Conservation (phyloP, 2,113 vertebrate species). For the Eubucco bourcierii region DNA sequence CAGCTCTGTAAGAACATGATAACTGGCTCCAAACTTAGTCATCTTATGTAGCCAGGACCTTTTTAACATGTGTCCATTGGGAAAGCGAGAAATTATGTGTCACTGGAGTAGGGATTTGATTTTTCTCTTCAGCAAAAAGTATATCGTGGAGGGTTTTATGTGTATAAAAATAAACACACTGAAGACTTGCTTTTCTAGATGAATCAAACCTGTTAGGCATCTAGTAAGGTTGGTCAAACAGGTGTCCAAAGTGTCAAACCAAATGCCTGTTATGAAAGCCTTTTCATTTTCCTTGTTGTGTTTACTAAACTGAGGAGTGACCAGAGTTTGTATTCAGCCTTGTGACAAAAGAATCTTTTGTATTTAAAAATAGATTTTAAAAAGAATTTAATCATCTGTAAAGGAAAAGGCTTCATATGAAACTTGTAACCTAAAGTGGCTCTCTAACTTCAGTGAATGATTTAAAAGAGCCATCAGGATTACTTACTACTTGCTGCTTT, state of each 20-base stretch:
- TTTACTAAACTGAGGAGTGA: neutral
- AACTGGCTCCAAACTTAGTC: neutral
- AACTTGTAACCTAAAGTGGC: neutral
- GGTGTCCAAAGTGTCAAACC: neutral
- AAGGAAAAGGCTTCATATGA: neutral
- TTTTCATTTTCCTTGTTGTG: neutral
- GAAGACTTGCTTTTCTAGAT: neutral
- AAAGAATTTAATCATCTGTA: neutral
- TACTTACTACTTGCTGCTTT: neutral
- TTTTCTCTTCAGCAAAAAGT: neutral
- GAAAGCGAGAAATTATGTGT: neutral
- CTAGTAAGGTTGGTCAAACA: neutral
- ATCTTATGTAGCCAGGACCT: neutral
- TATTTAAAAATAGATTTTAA: neutral
- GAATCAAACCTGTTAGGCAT: neutral
- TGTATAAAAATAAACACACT: neutral
- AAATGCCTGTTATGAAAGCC: accelerated
- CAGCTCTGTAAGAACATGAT: neutral
- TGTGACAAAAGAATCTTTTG: neutral
- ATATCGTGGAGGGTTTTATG: neutral
- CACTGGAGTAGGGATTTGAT: neutral
- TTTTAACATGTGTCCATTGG: accelerated
- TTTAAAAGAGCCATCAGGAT: neutral
- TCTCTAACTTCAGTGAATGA: neutral
- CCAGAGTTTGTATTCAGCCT: neutral